Percentiles rank a stretch among this genome's conserved stretches.
phyloP scores from a whole-genome alignment of 2,113 vertebrate genomes.

The Sorex fumeus region DNA sequence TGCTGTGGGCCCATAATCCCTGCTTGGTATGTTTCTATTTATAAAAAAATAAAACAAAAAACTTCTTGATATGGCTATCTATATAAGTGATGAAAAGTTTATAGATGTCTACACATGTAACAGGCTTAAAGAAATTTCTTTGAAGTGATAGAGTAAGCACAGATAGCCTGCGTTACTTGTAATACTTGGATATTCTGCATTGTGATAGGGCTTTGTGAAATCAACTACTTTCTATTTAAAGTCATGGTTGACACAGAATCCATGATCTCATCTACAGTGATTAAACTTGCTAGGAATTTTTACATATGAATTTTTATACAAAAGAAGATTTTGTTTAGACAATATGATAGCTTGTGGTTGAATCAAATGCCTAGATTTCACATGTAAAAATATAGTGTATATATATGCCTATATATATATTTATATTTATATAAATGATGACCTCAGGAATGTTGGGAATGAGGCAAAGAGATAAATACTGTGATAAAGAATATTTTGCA shows the following conservation, averaged over 20 bases:
- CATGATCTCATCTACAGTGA: not conserved
- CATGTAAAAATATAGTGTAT: not conserved
- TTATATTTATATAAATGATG: not conserved
- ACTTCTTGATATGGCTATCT: too few species aligned
- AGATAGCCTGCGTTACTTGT: not conserved
- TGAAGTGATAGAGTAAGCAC: not conserved
- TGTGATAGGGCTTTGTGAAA: not conserved
- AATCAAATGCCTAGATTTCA: not conserved
- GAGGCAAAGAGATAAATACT: slow-evolving; percentile 4
- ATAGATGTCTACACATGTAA: too few species aligned
- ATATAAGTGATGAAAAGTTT: too few species aligned
- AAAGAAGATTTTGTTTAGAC: slow-evolving; percentile 31
- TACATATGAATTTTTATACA: slow-evolving; percentile 41
- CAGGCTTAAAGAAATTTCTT: too few species aligned
- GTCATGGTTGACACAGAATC: not conserved
- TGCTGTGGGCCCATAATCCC: too few species aligned
- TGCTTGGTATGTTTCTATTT: too few species aligned
- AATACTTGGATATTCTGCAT: not conserved
- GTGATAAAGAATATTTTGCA: not conserved
- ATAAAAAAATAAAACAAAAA: too few species aligned
- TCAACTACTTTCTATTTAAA: not conserved
- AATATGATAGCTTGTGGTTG: not conserved
- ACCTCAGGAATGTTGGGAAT: not conserved
- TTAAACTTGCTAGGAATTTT: not conserved
- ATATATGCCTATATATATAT: not conserved